phyloP scores from a whole-genome alignment of 92 coral and sea anemone species.

The Palythoa grandis region DNA sequence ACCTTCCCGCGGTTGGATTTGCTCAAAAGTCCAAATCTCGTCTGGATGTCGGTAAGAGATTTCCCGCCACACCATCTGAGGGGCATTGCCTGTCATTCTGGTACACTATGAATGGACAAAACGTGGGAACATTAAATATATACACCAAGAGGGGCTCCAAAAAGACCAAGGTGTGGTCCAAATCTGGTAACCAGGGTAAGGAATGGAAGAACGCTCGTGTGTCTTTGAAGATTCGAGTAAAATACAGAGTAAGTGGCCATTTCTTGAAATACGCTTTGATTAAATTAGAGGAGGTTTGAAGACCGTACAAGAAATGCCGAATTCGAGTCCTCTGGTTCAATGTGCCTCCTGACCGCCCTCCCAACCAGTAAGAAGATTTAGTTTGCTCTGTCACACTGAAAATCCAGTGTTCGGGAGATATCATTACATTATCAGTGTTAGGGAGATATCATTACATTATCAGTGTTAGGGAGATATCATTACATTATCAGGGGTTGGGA shows the following conservation, averaged over 20 bases:
- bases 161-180: constrained; percentile 52
- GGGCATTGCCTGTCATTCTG: constrained; percentile 52
- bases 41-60: constrained; percentile 45
- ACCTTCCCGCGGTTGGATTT: constrained; percentile 60
- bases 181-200: constrained; percentile 57
- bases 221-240: constrained; percentile 7
- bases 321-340: too few species aligned
- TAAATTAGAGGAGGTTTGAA: too few species aligned
- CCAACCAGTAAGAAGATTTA: too few species aligned
- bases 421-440: too few species aligned
- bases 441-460: too few species aligned
- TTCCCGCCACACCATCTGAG: constrained; percentile 48
- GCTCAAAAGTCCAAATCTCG: constrained; percentile 42
- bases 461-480: too few species aligned
- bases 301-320: not conserved
- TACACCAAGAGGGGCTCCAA: constrained; percentile 31
- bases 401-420: too few species aligned
- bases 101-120: constrained; percentile 65
- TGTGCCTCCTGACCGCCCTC: too few species aligned
- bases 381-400: too few species aligned
- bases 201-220: constrained; percentile 53
- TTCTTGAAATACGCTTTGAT: too few species aligned
- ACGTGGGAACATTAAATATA: constrained; percentile 53
- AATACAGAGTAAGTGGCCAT: constrained; percentile 45
- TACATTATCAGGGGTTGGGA: too few species aligned